Percentiles rank a stretch among this genome's conserved stretches.
Conservation (phyloP, 2,888 invertebrate genomes). For the Brachynemurus nebulosus region DNA sequence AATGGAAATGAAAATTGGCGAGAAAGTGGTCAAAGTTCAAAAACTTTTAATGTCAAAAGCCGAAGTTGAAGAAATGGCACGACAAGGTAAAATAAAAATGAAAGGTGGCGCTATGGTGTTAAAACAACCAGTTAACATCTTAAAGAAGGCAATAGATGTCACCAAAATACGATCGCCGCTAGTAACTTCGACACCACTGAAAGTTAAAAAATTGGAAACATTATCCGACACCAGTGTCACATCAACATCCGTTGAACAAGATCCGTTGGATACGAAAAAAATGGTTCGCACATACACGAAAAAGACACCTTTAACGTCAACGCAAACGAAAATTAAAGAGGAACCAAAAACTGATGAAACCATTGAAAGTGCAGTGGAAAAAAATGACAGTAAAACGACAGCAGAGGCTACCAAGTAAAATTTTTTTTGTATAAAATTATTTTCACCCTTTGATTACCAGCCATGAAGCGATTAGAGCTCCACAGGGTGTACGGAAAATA, state of each 20-base stretch:
- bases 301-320: too few relatives aligned
- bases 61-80: slow-evolving; percentile 50
- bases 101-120: slow-evolving; percentile 31
- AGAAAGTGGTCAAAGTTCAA: slow-evolving; percentile 48
- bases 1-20: slow-evolving; percentile 40
- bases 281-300: too few relatives aligned
- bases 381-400: background rate
- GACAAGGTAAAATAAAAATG: slow-evolving; percentile 48
- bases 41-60: slow-evolving; percentile 53
- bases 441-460: background rate
- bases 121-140: slow-evolving; percentile 17
- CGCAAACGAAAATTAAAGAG: too few relatives aligned
- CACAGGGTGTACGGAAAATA: too few relatives aligned
- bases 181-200: background rate
- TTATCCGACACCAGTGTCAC: too few relatives aligned
- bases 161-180: slow-evolving; percentile 7
- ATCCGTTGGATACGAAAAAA: too few relatives aligned
- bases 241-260: too few relatives aligned
- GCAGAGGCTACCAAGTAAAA: background rate
- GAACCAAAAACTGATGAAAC: background rate
- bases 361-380: background rate
- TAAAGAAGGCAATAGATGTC: background rate
- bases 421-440: background rate
- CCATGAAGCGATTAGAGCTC: too few relatives aligned
- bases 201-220: too few relatives aligned